Conservation (phyloP, 2,888 invertebrate genomes). For the Caenorhabditis sp. region DNA sequence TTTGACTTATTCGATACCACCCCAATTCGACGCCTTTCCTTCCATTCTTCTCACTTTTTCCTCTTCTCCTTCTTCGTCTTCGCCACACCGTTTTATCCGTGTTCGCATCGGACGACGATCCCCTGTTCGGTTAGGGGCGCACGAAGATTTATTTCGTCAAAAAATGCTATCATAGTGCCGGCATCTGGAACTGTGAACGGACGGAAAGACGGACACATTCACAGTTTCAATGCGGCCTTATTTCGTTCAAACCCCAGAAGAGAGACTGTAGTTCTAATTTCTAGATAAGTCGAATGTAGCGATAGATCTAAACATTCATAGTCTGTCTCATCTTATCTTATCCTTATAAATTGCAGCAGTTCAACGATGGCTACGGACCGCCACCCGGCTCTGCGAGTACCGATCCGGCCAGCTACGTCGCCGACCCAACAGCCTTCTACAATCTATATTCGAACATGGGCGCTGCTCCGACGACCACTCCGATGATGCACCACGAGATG, state of each 20-base stretch:
- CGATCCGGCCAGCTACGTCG: slow-evolving; percentile 48
- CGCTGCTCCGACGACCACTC: slow-evolving; percentile 46
- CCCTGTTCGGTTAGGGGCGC: slow-evolving; percentile 1
- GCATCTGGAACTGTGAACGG: slow-evolving; percentile 19
- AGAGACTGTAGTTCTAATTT: background rate
- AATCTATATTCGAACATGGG: slow-evolving; percentile 44
- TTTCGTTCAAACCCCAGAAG: too few species aligned
- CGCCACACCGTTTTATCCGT: slow-evolving; percentile 3
- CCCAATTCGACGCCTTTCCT: background rate
- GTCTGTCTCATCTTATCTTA: slow-evolving; percentile 44
- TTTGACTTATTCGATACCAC: slow-evolving; percentile 4
- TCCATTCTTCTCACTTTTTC: slow-evolving; percentile 4
- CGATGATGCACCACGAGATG: slow-evolving; percentile 59
- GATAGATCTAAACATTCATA: too few species aligned
- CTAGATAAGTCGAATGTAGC: too few species aligned
- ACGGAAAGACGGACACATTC: background rate
- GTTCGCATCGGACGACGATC: too few species aligned
- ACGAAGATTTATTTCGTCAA: slow-evolving; percentile 46
- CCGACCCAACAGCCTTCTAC: slow-evolving; percentile 52
- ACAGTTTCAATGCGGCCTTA: background rate
- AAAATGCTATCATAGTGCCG: slow-evolving; percentile 21
- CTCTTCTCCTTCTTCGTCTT: slow-evolving; percentile 18
- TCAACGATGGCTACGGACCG: slow-evolving; percentile 67
- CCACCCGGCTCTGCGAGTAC: slow-evolving; percentile 58
- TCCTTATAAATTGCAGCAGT: slow-evolving; percentile 55